A percentile compares a stretch with the other conserved stretches of the same genome.
Evolutionary conservation across 2,113 vertebrate species (phyloP).

Genomic region (Mustela nigripes): DNA sequence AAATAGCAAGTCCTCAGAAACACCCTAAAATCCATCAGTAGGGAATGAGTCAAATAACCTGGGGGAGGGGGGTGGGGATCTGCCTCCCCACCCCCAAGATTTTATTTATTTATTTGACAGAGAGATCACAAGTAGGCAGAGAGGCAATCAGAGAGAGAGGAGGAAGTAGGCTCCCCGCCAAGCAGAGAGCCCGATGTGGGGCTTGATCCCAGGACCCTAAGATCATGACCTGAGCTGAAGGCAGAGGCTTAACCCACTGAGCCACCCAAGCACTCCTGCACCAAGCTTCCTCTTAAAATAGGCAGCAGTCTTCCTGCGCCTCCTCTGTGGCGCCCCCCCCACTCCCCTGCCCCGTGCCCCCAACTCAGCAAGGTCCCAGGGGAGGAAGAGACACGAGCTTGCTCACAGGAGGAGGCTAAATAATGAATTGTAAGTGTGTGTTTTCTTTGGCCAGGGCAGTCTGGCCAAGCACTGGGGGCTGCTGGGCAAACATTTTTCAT

Average conservation of each 20-base stretch:
- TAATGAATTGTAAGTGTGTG: constrained; percentile 71
- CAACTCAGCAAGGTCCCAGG: constrained; percentile 29
- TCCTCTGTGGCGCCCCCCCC: accelerated
- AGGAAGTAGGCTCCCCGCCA: no score
- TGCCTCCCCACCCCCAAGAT: background rate
- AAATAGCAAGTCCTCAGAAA: constrained; percentile 42
- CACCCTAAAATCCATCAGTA: background rate
- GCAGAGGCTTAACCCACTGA: no score
- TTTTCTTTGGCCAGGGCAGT: constrained; percentile 71
- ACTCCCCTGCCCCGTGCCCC: background rate
- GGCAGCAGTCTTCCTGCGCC: background rate
- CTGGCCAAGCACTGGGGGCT: constrained; percentile 72
- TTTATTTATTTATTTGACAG: no score
- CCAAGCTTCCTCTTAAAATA: background rate
- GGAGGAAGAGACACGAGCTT: constrained; percentile 44
- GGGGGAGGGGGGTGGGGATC: background rate
- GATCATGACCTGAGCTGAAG: no score
- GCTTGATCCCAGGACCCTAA: no score
- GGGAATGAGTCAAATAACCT: background rate
- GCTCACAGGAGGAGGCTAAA: constrained; percentile 51
- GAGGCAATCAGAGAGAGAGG: no score
- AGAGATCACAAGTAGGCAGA: no score
- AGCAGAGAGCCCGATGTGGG: no score
- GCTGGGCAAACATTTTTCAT: constrained; percentile 81
- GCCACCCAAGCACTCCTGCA: no score